phyloP scores from a whole-genome alignment of 1,140 invertebrate species.

The Ceratoteleas bidentatus region DNA sequence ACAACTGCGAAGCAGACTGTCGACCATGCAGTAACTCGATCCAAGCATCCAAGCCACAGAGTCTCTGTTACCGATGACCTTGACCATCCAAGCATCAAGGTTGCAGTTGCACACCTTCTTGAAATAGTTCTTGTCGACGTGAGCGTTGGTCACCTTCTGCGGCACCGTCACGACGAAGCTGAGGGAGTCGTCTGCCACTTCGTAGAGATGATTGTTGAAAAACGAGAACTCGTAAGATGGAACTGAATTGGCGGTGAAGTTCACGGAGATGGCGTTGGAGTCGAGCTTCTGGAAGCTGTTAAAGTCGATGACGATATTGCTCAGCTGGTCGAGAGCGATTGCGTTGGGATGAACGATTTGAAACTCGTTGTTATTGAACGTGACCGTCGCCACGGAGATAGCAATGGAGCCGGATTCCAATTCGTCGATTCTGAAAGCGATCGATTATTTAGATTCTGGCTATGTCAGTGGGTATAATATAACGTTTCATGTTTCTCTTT shows the following conservation, averaged over 20 bases:
- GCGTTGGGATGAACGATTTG: slow-evolving; percentile 81
- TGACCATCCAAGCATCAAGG: slow-evolving; percentile 82
- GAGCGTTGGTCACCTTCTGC: slow-evolving; percentile 78
- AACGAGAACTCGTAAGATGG: slow-evolving; percentile 83
- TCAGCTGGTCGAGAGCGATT: slow-evolving; percentile 84
- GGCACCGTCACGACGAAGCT: slow-evolving; percentile 82
- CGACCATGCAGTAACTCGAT: slow-evolving; percentile 85
- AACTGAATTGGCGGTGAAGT: slow-evolving; percentile 73
- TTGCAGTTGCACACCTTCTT: slow-evolving; percentile 84
- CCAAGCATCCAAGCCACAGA: slow-evolving; percentile 78
- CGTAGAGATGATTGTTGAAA: slow-evolving; percentile 83
- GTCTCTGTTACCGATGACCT: slow-evolving; percentile 78
- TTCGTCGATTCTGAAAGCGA: slow-evolving; percentile 83
- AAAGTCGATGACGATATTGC: slow-evolving; percentile 83
- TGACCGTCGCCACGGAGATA: slow-evolving; percentile 83
- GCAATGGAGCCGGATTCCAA: slow-evolving; percentile 84
- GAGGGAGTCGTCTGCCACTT: slow-evolving; percentile 80
- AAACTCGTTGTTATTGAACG: slow-evolving; percentile 84
- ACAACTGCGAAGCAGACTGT: slow-evolving; percentile 83
- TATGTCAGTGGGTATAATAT: neutral
- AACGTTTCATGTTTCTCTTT: slow-evolving; percentile 63
- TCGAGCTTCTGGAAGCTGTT: slow-evolving; percentile 84
- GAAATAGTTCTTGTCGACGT: slow-evolving; percentile 84
- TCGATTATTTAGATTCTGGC: slow-evolving; percentile 19
- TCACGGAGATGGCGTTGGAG: slow-evolving; percentile 81